Base-by-base conservation (phyloP, 1,140 invertebrate species). In the Mamestra configurata region DNA sequence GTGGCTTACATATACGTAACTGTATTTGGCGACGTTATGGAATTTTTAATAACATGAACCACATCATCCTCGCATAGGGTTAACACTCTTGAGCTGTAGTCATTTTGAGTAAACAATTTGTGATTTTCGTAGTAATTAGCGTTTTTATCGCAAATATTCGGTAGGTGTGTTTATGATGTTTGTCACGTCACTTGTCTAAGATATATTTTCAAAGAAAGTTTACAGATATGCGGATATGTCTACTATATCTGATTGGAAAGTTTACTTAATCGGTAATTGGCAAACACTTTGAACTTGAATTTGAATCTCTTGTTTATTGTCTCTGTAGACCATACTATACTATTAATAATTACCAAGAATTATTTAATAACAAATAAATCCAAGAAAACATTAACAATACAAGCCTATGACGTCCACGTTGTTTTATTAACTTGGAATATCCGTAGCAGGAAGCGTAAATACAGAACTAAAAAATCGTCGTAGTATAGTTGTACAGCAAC, bases 311-410 rank as follows among this genome's bases (percentile, higher is more conserved):
- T 49, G 13, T 49, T 49, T 11, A 7, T 40, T 43, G 40, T 43
- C 7, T 10, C 11, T 11, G 10, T 11, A 13, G 40, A 11, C 40
- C 40, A 43, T 43, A 43, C 6, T 37, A 37, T 7, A 43, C 13
- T 43, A 0, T 43, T 43, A 43, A 13, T 57, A 13, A 57, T 11
- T 57, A 57, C 53, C 22, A 57, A 57, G 22, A 57, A 57, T 20
- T 24, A 57, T 20, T 24, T 24, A 24, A 13, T 24, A 57, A 24
- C 22, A 13, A 24, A 27, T 27, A 13, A 6, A 59, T 40, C 59
- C 59, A 11, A 40, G 59, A 66, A 57, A 27, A 66, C 13, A 66
- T 11, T 40, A 22, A 40, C 61, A 66, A 66, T 40, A 66, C 61
- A 66, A 66, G 18, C 18, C 35, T 4, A 7, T 66, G 61, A 66